These are phyloP conservation scores for Echinarachnius parma DNA, from an alignment of 53 echinoderm and acorn worm genomes.

Conservation along the genomic window DNA sequence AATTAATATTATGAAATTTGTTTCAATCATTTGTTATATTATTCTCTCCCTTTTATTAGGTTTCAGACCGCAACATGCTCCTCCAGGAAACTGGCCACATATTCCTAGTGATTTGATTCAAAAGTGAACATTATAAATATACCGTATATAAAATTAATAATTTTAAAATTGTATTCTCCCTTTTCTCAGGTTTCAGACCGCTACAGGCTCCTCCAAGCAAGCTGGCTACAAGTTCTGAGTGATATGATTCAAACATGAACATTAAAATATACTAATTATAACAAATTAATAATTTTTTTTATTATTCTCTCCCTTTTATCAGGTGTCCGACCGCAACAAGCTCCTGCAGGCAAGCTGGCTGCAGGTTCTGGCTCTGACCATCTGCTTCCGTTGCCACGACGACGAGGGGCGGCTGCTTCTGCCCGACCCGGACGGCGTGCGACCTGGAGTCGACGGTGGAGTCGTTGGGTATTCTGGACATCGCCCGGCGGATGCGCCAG, in stretches of 20 bases:
- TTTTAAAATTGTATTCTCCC: neutral
- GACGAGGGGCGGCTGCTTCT: slow-evolving; percentile 33
- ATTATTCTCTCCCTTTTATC: neutral
- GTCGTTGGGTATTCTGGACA: slow-evolving; percentile 33
- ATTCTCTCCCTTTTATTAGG: slow-evolving; percentile 17
- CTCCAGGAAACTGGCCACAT: slow-evolving; percentile 41
- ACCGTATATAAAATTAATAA: too few relatives aligned
- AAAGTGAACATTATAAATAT: too few relatives aligned
- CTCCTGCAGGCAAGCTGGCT: slow-evolving; percentile 46
- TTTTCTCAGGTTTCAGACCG: slow-evolving; percentile 48
- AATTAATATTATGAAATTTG: too few relatives aligned
- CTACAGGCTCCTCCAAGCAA: slow-evolving; percentile 35
- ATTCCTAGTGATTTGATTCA: too few relatives aligned
- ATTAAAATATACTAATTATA: too few relatives aligned
- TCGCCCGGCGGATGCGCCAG: slow-evolving; percentile 33
- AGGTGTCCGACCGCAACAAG: slow-evolving; percentile 50
- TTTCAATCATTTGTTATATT: too few relatives aligned
- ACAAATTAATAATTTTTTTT: too few relatives aligned
- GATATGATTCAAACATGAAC: too few relatives aligned
- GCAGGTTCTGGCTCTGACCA: slow-evolving; percentile 39
- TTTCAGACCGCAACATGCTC: slow-evolving; percentile 43
- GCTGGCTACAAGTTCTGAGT: slow-evolving; percentile 41
- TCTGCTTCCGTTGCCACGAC: slow-evolving; percentile 51
- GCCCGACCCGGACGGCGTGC: slow-evolving; percentile 17
- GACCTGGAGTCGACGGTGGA: slow-evolving; percentile 25